Evolutionary conservation across 1,140 invertebrate species (phyloP), one percentile per base, ranked within the genome.

Genomic region (Leptopilina boulardi): DNA sequence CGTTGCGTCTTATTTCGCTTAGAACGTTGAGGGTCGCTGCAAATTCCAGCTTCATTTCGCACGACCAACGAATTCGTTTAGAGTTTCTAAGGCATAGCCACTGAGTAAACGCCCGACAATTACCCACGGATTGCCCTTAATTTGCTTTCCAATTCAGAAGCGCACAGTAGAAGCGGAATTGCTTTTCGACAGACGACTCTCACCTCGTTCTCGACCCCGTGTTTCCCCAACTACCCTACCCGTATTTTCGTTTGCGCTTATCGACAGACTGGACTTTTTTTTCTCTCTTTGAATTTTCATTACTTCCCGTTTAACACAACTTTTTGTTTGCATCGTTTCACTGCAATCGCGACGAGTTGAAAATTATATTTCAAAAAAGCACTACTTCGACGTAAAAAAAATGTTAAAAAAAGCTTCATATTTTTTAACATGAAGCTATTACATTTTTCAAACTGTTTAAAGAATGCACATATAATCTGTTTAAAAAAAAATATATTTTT

Each of bases 91-190:
- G 71, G 59, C 54, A 30, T 30, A 26, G 30, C 8, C 47, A 9
- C 73, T 72, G 21, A 71, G 47, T 75, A 75, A 74, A 75, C 54
- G 75, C 59, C 59, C 74, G 74, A 82, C 77, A 80, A 83, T 83
- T 81, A 83, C 79, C 56, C 42, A 13, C 34, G 73, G 66, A 79
- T 83, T 77, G 75, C 47, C 76, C 51, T 76, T 79, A 79, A 80
- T 79, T 79, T 76, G 74, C 74, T 79, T 78, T 75, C 73, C 73
- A 77, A 81, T 81, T 81, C 78, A 76, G 71, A 42, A 72, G 56
- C 15, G 74, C 71, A 70, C 70, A 4, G 41, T 54, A 70, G 51
- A 56, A 73, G 74, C 72, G 59, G 8, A 80, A 80, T 76, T 80
- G 70, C 80, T 80, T 77, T 78, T 26, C 74, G 56, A 77, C 56